Evolutionary conservation across 2,797 vertebrate species (phyloP).

Genomic region (Channallabes apus): DNA sequence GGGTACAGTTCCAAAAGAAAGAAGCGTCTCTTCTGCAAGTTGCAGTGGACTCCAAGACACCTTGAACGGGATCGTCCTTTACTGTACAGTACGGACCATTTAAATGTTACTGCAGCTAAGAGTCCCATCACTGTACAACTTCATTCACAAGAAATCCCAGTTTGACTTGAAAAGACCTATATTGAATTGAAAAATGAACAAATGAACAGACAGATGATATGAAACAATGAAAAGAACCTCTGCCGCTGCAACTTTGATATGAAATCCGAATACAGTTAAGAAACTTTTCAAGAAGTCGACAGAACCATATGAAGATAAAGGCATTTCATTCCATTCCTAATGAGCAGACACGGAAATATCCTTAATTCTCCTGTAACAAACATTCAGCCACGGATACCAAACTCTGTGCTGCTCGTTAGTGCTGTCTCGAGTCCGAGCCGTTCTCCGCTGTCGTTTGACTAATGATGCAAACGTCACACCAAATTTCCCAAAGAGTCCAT

Average conservation of each 20-base stretch:
- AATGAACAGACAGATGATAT: neutral
- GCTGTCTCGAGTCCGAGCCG: neutral
- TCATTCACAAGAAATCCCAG: too few relatives aligned
- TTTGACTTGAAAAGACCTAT: neutral
- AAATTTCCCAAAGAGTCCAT: constrained; percentile 17
- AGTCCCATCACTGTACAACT: too few relatives aligned
- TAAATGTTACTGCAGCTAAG: too few relatives aligned
- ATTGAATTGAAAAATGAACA: neutral
- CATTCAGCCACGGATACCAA: neutral
- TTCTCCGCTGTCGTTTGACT: neutral
- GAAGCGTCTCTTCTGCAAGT: too few relatives aligned
- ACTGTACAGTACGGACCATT: too few relatives aligned
- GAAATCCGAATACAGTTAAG: neutral
- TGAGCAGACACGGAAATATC: neutral
- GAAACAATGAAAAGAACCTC: neutral
- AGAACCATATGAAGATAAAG: neutral
- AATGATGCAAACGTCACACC: constrained; percentile 10
- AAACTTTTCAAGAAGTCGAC: neutral
- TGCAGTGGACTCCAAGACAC: too few relatives aligned
- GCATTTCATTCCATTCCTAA: neutral
- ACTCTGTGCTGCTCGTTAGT: neutral
- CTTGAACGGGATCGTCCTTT: too few relatives aligned
- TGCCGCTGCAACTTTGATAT: neutral
- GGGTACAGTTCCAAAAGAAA: too few relatives aligned
- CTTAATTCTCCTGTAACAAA: neutral